Evolutionary conservation across 2,888 invertebrate genomes (phyloP), one percentile per base, ranked within the genome.

Genomic region (Tetrapedia diversipes): DNA sequence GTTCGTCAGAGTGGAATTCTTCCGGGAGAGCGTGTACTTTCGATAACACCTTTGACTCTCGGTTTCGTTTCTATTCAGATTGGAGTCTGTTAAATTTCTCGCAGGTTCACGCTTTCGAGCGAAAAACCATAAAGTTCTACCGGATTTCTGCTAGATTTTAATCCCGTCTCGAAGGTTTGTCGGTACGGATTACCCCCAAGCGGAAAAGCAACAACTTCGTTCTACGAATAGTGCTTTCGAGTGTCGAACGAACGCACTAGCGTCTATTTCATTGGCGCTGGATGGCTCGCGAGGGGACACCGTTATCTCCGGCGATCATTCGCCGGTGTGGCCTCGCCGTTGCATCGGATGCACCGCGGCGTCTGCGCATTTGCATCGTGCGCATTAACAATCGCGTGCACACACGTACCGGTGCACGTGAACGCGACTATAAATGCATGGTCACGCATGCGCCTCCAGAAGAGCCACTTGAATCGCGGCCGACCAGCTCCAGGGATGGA

Each of bases 381-480:
- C 51, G 59, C 54, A 49, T 66, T 66, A 77, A 65, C 71, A 61
- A 61, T 64, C 57, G 69, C 56, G 37, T 53, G 49, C 49, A 54
- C 41, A 67, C 29, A 39, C 49, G 29, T 41, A 41, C 64, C 10
- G 39, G 56, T 65, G 54, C 79, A 45, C 41, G 63, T 37, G 47
- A 59, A 49, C 51, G 39, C 19, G 57, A 37, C 29, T 24, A 47
- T 59, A 66, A 37, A 60, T 70, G 82, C 75, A 71, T 77, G 77
- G 66, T 73, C 71, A 77, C 84, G 84, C 84, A 83, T 82, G 84
- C 84, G 84, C 81, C 34, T 34, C 54, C 27, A 67, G 49, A 14
- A 19, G 63, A 68, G 71, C 56, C 61, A 68, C 57, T 81, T 71
- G 81, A 78, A 81, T 79, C 81, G 71, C 66, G 71, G 54, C 59